Base-by-base conservation (phyloP, 64 coral and sea anemone genomes). In the Astreopora myriophthalma region DNA sequence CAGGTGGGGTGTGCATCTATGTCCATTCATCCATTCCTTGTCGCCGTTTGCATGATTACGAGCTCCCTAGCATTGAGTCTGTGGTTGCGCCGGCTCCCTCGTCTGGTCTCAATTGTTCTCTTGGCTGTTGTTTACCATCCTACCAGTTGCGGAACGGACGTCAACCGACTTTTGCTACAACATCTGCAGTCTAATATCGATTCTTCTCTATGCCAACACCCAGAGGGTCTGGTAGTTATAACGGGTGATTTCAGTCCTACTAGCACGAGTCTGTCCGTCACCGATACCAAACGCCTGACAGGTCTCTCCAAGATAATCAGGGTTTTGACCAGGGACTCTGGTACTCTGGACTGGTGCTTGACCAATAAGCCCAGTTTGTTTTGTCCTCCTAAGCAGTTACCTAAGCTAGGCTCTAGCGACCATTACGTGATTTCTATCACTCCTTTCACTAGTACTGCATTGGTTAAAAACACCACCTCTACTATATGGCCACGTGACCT, bases 1-100 rank as follows among this genome's bases (percentile, higher is more conserved):
- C 85, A n/a, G 70, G 85, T 17, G 90, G 90, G 22, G 90, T 92
- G 9, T 85, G 79, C 71, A 31, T 92, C 26, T 92, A 75, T 33
- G 64, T 92, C 11, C 28, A 85, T 71, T 85, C 90, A 14, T 38
- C 66, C 63, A 75, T 92, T 55, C 90, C 71, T 23, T 91, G 61
- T 74, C 67, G 57, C 24, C 75, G 88, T 70, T 17, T 91, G 36
- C 12, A 57, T 33, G 89, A 39, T 0, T 91, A 71, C 80, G 63
- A 91, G 37, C 26, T 37, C 19, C 63, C 76, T 69, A 60, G 70
- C 29, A 60, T 91, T 66, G 89, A 91, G 80, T 91, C 89, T 91
- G 10, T 91, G 89, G 89, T 42, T 91, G 38, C 60, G 37, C 30
- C 48, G 48, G 36, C 87, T 89, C n/a, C 74, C 87, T 58, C 25